Evolutionary conservation across 30 jellyfish, hydroid and myxozoan genomes (phyloP), one percentile per base, ranked within the genome.

Genomic region (Cassiopea xamachana): DNA sequence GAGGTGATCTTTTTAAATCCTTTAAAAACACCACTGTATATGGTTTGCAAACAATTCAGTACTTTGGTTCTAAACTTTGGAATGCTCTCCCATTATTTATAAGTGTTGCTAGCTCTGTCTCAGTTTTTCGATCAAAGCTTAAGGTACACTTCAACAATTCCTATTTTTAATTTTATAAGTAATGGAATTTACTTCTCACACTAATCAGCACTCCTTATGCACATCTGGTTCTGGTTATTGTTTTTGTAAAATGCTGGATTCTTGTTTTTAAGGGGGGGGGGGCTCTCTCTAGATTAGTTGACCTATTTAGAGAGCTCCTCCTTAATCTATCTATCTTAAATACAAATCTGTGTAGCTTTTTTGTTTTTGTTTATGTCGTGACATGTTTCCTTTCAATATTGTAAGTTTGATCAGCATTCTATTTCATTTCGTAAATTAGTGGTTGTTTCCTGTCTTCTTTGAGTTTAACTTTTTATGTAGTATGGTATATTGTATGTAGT

Each of bases 1-100:
- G 88, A 60, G 88, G 47, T 79, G 76, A 79, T 60, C 88, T 79
- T 79, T 79, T 27, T 60, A 79, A 27, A 46, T 16, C 83, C 60
- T 60, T 74, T 15, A 74, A 74, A 74, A 74, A 12, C 60, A 74
- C 83, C 6, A 4, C 50, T 81, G 48, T 79, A 44, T 79, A 79
- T 79, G 88, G 88, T 79, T 39, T 49, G 13, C 27, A 79, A 79
- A 79, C 88, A 47, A 47, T 79, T 44, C 88, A 79, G 0, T 70
- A 70, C 14, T 70, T 70, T 70, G 79, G 79, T 13, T 70, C 79
- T 70, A 55, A 55, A 55, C 64, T 55, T 3, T 55, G 64, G 64
- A 55, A 55, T 55, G 12, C 64, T 10, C 64, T 55, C 12, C 64
- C 64, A 55, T 10, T 55, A 3, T 55, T 55, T 10, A 55, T 55